A percentile compares a stretch with the other conserved stretches of the same genome.
phyloP scores from a whole-genome alignment of 53 echinoderm and acorn worm genomes.

The Patiria pectinifera region DNA sequence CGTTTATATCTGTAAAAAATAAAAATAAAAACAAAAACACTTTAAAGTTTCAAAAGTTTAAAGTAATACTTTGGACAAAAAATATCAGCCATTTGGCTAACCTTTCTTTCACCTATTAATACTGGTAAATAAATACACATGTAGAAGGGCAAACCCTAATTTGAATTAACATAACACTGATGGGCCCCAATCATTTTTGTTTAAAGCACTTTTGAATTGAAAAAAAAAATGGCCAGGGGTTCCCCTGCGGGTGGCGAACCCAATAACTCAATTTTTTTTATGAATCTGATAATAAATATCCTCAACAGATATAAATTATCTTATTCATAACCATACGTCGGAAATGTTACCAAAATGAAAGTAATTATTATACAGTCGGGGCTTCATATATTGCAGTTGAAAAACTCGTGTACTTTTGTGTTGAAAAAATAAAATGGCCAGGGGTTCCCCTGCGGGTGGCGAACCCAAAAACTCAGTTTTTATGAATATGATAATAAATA shows the following conservation, averaged over 20 bases:
- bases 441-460: no score
- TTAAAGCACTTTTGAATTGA: no score
- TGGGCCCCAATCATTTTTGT: neutral
- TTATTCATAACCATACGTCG: no score
- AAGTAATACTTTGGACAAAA: neutral
- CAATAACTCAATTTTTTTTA: neutral
- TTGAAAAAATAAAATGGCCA: no score
- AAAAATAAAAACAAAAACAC: neutral
- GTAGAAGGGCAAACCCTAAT: neutral
- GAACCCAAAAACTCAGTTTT: no score
- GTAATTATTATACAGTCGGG: no score
- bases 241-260: neutral
- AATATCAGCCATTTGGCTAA: neutral
- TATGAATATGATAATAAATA: no score
- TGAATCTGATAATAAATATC: constrained; percentile 5
- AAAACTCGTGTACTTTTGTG: no score
- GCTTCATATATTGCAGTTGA: neutral
- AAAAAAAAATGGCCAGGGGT: constrained; percentile 9
- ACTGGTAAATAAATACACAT: no score
- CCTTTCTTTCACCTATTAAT: neutral
- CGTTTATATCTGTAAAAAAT: constrained; percentile 1
- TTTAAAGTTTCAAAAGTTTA: neutral
- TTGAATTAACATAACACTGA: neutral
- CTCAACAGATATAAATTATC: neutral
- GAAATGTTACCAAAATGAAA: no score